Evolutionary conservation across 2,113 vertebrate genomes (phyloP), one percentile per base, ranked within the genome.

Genomic region (Ammodytes dubius): DNA sequence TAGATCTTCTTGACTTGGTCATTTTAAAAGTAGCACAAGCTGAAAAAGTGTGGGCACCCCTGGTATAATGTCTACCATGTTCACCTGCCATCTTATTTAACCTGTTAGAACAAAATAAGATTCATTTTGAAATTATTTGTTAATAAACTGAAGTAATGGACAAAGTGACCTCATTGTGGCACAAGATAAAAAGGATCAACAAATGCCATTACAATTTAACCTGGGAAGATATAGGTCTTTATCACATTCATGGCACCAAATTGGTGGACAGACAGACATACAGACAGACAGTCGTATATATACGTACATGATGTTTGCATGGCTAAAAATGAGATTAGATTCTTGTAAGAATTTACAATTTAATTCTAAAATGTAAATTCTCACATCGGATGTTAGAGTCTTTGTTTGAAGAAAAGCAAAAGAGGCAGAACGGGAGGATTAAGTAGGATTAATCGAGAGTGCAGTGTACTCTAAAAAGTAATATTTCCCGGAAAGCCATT

Each of bases 401-500:
- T 46, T 49, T 64, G 42, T 8, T 1, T 77, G 11, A 43, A 43
- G 0, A 37, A 53, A 59, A 64, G 61, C 65, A 74, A n/a, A 65
- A 40, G 39, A 71, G 11, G 66, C 35, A 9, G n/a, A 70, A 11
- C 40, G 15, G 15, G 0, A 77, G 5, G 39, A 80, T 77, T 52
- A 68, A 82, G 11, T 68, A 13, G 19, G 60, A 75, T 81, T 53
- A 66, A 84, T 83, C 45, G 4, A 52, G 0, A 54, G 54, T 46
- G 50, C 49, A 19, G 43, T 54, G 27, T 68, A 53, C 43, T 57
- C 37, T 46, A 2, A 27, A 19, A 9, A 64, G 40, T 10, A 10
- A 59, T 80, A 56, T 57, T 69, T 76, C 19, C 12, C 6, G 5
- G 1, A 75, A 88, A 79, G 58, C 15, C 47, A 67, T 54, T 74